Evolutionary conservation across 2,888 invertebrate species (phyloP).

Genomic region (Ceramica pisi): DNA sequence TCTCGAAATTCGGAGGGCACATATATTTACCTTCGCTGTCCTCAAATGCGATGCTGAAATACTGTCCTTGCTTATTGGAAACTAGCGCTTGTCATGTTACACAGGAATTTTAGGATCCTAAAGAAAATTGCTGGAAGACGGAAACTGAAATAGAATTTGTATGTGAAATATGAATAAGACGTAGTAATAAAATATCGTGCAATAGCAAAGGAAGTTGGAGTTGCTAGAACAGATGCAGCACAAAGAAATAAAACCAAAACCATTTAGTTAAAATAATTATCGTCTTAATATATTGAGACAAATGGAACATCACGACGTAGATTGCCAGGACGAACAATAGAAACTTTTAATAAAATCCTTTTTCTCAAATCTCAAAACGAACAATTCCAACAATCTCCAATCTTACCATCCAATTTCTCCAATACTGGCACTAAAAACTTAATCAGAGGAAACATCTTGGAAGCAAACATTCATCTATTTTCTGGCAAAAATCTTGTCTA

Average conservation of each 20-base stretch:
- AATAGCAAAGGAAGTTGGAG: too few relatives aligned
- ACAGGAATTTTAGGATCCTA: slow-evolving; percentile 20
- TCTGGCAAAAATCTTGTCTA: slow-evolving; percentile 53
- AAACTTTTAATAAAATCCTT: slow-evolving; percentile 40
- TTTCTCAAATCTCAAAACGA: slow-evolving; percentile 28
- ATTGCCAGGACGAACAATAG: not conserved
- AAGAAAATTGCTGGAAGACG: slow-evolving; percentile 19
- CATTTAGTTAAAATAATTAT: not conserved
- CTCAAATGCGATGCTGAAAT: slow-evolving; percentile 62
- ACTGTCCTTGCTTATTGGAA: slow-evolving; percentile 65
- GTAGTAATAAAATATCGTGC: slow-evolving; percentile 2
- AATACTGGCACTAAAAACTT: slow-evolving; percentile 60
- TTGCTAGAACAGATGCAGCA: not conserved
- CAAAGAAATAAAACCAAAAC: not conserved
- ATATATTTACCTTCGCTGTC: slow-evolving; percentile 62
- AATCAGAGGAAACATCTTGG: slow-evolving; percentile 57
- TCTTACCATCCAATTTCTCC: slow-evolving; percentile 48
- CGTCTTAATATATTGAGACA: not conserved
- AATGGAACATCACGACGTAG: not conserved
- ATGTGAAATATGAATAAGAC: slow-evolving; percentile 1
- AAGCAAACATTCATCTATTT: slow-evolving; percentile 59
- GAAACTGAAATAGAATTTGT: slow-evolving; percentile 23
- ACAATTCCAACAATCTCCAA: slow-evolving; percentile 41
- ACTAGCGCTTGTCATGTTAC: slow-evolving; percentile 52
- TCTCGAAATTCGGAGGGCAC: slow-evolving; percentile 65